A percentile compares a stretch with the other conserved stretches of the same genome.
These are phyloP conservation scores for Nudaria mundana DNA, from an alignment of 2,888 invertebrate genomes.

Conservation along the genomic window DNA sequence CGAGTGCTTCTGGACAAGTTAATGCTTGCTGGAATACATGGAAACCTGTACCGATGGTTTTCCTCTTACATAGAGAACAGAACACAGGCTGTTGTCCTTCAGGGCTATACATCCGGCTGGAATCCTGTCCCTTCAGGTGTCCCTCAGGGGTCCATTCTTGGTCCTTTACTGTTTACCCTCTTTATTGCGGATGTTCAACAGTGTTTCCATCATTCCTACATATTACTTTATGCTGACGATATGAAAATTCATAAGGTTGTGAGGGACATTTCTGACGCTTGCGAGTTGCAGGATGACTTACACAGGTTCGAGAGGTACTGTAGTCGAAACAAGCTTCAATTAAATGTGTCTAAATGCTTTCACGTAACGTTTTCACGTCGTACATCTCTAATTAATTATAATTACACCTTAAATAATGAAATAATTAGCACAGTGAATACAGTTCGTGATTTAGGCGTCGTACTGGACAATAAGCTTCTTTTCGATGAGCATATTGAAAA, in stretches of 20 bases:
- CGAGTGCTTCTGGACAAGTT: no score
- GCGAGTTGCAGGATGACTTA: background rate
- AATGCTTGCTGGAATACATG: no score
- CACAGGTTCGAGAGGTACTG: background rate
- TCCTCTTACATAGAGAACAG: background rate
- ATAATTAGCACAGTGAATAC: background rate
- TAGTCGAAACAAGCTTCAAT: background rate
- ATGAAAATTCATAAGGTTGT: background rate
- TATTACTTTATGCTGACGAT: background rate
- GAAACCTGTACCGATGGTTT: constrained; percentile 1
- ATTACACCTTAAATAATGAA: background rate
- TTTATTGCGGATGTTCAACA: background rate
- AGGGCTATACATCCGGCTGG: background rate
- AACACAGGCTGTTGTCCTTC: background rate
- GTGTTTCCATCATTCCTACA: background rate
- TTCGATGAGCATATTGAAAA: background rate
- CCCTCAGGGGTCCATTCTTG: background rate
- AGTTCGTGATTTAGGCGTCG: background rate
- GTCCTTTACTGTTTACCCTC: background rate
- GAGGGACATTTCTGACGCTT: background rate
- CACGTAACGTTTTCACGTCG: background rate
- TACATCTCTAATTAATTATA: background rate
- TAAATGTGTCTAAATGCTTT: background rate
- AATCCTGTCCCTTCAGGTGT: background rate
- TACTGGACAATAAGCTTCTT: background rate